A percentile compares a stretch with the other conserved stretches of the same genome.
phyloP scores from a whole-genome alignment of 2,888 invertebrate species.

The Acanthosepion pharaonis region DNA sequence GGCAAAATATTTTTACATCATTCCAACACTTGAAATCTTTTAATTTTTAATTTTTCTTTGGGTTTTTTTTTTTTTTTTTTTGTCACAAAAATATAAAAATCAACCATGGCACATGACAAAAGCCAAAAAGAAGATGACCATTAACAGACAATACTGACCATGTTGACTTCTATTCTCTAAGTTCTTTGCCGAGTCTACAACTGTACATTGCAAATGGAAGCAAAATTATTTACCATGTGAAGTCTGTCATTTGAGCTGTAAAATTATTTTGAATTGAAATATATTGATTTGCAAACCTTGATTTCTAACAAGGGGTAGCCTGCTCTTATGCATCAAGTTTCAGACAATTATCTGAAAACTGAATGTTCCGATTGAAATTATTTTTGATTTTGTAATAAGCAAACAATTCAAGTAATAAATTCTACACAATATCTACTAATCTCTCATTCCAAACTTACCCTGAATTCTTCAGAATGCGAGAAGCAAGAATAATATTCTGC shows the following conservation, averaged over 20 bases:
- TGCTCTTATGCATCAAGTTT: not conserved
- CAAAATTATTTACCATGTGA: not conserved
- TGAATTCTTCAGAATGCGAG: conserved; percentile 8
- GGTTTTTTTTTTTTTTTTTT: not conserved
- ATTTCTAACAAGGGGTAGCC: not conserved
- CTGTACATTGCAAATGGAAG: not conserved
- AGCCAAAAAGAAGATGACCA: conserved; percentile 33
- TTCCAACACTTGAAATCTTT: not conserved
- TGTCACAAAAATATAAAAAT: conserved; percentile 4
- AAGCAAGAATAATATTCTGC: conserved; percentile 21
- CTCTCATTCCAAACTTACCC: not conserved
- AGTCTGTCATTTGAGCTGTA: not conserved
- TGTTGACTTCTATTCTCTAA: conserved; percentile 6
- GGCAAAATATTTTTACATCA: not conserved
- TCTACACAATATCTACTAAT: not conserved
- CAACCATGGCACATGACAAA: conserved; percentile 22
- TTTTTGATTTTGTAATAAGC: not conserved
- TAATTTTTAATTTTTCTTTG: too few relatives aligned
- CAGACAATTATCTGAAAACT: not conserved
- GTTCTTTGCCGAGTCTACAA: not conserved
- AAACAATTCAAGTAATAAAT: not conserved
- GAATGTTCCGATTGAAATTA: not conserved
- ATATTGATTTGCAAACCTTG: not conserved
- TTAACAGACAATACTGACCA: conserved; percentile 1
- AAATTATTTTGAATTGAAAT: not conserved